Evolutionary conservation across 1,140 invertebrate species (phyloP).

Genomic region (Pseudobourletiella spinata): DNA sequence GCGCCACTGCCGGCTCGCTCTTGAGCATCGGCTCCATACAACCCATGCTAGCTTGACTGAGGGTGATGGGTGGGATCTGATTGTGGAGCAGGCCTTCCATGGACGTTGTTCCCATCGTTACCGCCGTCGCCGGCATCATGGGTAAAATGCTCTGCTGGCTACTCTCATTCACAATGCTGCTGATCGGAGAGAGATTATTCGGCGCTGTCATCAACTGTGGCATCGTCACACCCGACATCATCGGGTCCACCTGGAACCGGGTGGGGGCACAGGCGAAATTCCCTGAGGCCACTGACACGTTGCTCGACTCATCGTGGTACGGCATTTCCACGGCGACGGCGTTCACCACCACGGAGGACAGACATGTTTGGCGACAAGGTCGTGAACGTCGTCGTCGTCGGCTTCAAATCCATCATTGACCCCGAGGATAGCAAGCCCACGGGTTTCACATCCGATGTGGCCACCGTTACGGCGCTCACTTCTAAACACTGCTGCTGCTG

Average conservation of each 20-base stretch:
- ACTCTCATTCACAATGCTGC: not conserved
- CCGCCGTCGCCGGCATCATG: not conserved
- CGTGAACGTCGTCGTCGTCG: not conserved
- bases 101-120: not conserved
- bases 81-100: not conserved
- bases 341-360: no score
- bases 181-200: not conserved
- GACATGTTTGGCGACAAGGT: not conserved
- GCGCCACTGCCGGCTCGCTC: not conserved
- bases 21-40: constrained; percentile 3
- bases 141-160: not conserved
- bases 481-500: no score
- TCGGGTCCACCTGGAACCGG: not conserved
- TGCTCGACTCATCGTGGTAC: not conserved
- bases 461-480: no score
- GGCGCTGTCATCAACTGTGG: not conserved
- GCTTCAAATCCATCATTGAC: constrained; percentile 8
- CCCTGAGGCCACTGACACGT: not conserved
- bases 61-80: not conserved
- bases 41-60: not conserved
- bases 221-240: not conserved
- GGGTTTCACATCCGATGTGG: not conserved
- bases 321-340: not conserved
- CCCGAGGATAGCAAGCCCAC: not conserved
- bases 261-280: not conserved